Percentiles rank a stretch among this genome's conserved stretches.
phyloP scores from a whole-genome alignment of 2,888 invertebrate genomes.

The Agrochola macilenta region DNA sequence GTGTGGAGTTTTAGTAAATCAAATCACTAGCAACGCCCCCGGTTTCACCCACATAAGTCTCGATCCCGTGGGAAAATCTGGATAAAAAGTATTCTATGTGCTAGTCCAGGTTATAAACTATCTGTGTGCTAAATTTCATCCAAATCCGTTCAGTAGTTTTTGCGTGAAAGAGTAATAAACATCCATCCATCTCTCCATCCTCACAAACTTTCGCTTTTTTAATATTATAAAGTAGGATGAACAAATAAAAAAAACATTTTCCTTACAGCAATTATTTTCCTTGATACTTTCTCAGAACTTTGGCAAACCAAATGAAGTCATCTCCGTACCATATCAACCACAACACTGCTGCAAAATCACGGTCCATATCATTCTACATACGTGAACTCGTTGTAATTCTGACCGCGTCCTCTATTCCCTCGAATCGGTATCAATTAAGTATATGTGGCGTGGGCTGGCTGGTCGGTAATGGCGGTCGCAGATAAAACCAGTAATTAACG shows the following conservation, averaged over 20 bases:
- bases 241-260: not conserved
- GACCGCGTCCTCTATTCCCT: constrained; percentile 20
- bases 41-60: no score
- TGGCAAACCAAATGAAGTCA: constrained; percentile 11
- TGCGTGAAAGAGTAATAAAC: no score
- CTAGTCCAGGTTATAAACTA: no score
- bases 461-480: constrained; percentile 78
- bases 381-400: constrained; percentile 37
- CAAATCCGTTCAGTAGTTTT: no score
- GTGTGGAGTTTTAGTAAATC: no score
- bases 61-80: no score
- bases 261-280: not conserved
- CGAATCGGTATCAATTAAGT: constrained; percentile 70
- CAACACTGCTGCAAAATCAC: constrained; percentile 6
- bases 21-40: no score
- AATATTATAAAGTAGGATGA: no score
- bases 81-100: no score
- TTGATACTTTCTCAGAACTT: not conserved
- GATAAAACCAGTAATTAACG: constrained; percentile 85
- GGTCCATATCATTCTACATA: not conserved
- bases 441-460: constrained; percentile 74
- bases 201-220: no score
- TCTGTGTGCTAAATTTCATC: no score
- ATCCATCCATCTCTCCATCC: no score
- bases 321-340: not conserved